Conservation (phyloP, 2,888 invertebrate genomes). For the Amiota mariae region DNA sequence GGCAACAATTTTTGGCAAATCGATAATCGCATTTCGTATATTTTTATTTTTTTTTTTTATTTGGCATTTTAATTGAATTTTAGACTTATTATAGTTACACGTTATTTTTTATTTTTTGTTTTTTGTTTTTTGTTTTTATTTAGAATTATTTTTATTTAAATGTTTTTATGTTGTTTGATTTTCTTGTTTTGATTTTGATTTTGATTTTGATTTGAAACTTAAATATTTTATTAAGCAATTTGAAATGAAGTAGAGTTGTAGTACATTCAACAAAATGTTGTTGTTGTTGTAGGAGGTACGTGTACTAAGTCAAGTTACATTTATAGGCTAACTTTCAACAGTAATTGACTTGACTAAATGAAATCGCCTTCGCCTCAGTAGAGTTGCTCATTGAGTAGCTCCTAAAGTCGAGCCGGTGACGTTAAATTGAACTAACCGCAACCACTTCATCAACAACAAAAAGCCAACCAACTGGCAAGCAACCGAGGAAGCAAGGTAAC, state of each 20-base stretch:
- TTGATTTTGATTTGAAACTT: not conserved
- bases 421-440: not conserved
- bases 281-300: no score
- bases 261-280: no score
- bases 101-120: no score
- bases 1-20: not conserved
- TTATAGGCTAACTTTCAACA: not conserved
- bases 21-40: constrained; percentile 24
- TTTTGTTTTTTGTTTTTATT: constrained; percentile 49
- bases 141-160: constrained; percentile 26
- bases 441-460: constrained; percentile 14
- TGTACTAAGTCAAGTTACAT: no score
- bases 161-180: not conserved
- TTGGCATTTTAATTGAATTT: constrained; percentile 56
- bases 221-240: not conserved
- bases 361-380: not conserved
- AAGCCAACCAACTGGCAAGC: not conserved
- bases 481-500: not conserved
- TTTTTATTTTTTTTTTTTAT: not conserved
- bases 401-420: no score
- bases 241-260: no score
- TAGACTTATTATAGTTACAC: constrained; percentile 45
- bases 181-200: not conserved
- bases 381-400: not conserved
- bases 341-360: constrained; percentile 25